A percentile compares a stretch with the other conserved stretches of the same genome.
These are phyloP conservation scores for Melanerpes formicivorus DNA, from an alignment of 2,113 vertebrate species.

Conservation along the genomic window DNA sequence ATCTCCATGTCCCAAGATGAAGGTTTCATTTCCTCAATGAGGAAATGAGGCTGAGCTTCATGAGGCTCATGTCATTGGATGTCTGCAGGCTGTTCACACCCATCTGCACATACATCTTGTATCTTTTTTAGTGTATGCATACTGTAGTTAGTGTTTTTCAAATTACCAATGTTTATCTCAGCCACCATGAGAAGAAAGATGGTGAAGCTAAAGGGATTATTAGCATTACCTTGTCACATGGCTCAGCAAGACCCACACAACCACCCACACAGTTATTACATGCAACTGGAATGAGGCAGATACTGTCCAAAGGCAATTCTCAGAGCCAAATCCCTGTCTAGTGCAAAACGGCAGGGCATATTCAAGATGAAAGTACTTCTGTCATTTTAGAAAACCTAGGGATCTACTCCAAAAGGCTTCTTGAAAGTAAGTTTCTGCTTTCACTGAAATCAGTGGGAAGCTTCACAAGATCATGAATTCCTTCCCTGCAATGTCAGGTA, in stretches of 20 bases:
- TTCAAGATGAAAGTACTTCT: background rate
- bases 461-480: background rate
- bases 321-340: background rate
- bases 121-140: background rate
- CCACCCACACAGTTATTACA: background rate
- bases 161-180: background rate
- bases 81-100: background rate
- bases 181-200: background rate
- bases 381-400: background rate
- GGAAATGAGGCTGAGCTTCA: background rate
- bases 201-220: slow-evolving; percentile 34
- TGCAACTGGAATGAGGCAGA: background rate
- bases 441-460: background rate
- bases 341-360: background rate
- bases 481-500: background rate
- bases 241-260: background rate
- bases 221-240: slow-evolving; percentile 5
- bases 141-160: background rate
- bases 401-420: background rate
- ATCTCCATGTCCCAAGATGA: background rate
- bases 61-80: background rate
- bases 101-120: background rate
- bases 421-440: background rate
- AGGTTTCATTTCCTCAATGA: background rate
- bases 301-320: background rate